phyloP scores from a whole-genome alignment of 2,113 vertebrate species.

The Bungarus multicinctus region DNA sequence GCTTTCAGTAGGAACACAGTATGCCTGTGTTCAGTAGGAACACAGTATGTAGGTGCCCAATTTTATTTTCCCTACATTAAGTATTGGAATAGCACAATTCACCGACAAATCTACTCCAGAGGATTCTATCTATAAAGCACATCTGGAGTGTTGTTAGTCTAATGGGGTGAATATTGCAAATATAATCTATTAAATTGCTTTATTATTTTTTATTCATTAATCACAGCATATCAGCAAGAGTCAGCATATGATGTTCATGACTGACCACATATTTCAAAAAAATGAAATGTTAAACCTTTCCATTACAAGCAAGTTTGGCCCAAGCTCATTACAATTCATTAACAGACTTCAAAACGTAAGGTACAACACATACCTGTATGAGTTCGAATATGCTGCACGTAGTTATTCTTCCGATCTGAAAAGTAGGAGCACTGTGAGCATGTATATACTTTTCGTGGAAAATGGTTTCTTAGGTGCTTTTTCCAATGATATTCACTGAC shows the following conservation, averaged over 20 bases:
- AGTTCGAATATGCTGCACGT: slow-evolving; percentile 95
- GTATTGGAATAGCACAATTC: not conserved
- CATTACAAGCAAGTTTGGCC: not conserved
- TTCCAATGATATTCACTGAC: slow-evolving; percentile 99
- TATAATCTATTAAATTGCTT: not conserved
- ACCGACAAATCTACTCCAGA: not conserved
- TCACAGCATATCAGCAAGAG: not conserved
- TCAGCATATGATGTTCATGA: not conserved
- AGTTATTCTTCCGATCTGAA: slow-evolving; percentile 98
- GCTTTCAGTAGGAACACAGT: not conserved
- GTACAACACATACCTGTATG: slow-evolving; percentile 83
- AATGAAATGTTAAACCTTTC: not conserved
- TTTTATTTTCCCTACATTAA: not conserved
- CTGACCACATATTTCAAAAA: not conserved
- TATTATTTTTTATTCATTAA: not conserved
- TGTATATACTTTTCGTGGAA: slow-evolving; percentile 95
- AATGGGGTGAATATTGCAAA: not conserved
- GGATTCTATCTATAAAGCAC: not conserved
- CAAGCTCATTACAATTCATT: not conserved
- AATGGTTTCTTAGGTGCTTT: slow-evolving; percentile 97
- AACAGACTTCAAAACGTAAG: not conserved
- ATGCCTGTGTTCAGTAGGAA: not conserved
- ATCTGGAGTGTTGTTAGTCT: not conserved
- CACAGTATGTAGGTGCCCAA: not conserved
- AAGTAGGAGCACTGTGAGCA: slow-evolving; percentile 96